Evolutionary conservation across 2,888 invertebrate species (phyloP).

Genomic region (Andrena haemorrhoa): DNA sequence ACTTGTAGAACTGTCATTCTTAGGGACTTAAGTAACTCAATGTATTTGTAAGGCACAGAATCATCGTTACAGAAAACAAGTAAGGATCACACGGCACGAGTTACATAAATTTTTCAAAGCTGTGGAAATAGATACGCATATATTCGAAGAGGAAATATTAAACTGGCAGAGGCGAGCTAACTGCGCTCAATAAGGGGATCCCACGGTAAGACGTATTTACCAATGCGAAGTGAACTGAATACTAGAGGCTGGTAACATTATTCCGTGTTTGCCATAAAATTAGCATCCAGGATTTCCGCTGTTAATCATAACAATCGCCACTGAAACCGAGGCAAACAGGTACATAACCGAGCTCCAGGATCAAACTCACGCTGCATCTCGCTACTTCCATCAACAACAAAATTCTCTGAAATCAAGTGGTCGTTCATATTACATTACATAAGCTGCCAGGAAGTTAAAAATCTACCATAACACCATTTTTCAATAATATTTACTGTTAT

Average conservation of each 20-base stretch:
- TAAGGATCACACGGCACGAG: not conserved
- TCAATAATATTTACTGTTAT: not conserved
- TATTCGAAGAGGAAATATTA: not conserved
- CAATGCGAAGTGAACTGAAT: slow-evolving; percentile 5
- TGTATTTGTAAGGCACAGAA: too few species aligned
- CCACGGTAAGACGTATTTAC: slow-evolving; percentile 4
- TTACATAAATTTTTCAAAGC: not conserved
- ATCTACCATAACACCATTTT: not conserved
- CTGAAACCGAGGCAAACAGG: not conserved
- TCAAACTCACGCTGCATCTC: not conserved
- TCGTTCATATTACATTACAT: not conserved
- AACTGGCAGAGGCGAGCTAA: not conserved
- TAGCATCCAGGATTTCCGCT: not conserved
- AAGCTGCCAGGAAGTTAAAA: not conserved
- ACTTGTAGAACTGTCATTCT: too few species aligned
- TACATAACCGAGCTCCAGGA: not conserved
- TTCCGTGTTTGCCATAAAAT: slow-evolving; percentile 22
- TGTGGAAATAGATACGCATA: not conserved
- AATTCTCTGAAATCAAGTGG: not conserved
- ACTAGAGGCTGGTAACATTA: not conserved
- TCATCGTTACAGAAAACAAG: not conserved
- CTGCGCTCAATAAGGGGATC: not conserved
- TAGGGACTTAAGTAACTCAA: too few species aligned
- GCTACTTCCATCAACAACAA: not conserved
- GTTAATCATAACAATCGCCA: not conserved